phyloP scores from a whole-genome alignment of 2,797 vertebrate genomes.

The Betta splendens region DNA sequence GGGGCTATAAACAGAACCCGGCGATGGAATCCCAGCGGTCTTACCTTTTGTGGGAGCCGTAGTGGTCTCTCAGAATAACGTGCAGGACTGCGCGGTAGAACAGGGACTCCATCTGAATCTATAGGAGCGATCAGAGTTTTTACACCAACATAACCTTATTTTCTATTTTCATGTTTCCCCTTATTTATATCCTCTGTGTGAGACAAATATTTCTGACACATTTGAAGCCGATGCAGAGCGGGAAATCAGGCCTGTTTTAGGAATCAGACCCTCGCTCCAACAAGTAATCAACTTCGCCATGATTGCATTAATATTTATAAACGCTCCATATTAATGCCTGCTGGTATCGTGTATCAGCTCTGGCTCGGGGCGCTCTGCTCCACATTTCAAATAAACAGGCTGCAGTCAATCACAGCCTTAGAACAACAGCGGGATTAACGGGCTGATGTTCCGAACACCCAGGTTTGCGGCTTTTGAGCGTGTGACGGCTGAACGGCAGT shows the following conservation, averaged over 20 bases:
- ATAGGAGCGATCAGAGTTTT: constrained; percentile 48
- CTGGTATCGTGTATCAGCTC: constrained; percentile 49
- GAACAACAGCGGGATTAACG: constrained; percentile 50
- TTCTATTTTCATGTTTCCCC: not conserved
- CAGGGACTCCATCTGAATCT: constrained; percentile 95
- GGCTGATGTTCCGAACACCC: constrained; percentile 37
- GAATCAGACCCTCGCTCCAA: constrained; percentile 32
- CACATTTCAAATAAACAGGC: constrained; percentile 57
- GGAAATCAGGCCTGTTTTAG: constrained; percentile 61
- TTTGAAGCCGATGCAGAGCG: constrained; percentile 40
- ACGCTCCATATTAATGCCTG: constrained; percentile 69
- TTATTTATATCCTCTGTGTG: not conserved
- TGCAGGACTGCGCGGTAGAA: constrained; percentile 97
- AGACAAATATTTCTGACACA: constrained; percentile 56
- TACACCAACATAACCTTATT: not conserved
- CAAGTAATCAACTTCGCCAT: constrained; percentile 59
- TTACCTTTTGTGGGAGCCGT: constrained; percentile 90
- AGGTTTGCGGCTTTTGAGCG: constrained; percentile 25
- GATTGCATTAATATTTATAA: constrained; percentile 81
- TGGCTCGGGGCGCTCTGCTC: constrained; percentile 39
- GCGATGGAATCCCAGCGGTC: constrained; percentile 17
- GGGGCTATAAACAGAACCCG: not conserved
- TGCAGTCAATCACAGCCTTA: constrained; percentile 43
- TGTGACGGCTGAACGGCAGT: not conserved
- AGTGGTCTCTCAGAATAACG: constrained; percentile 92